Percentiles rank a stretch among this genome's conserved stretches.
These are phyloP conservation scores for Sandelia bainsii DNA, from an alignment of 2,797 vertebrate genomes.

Conservation along the genomic window DNA sequence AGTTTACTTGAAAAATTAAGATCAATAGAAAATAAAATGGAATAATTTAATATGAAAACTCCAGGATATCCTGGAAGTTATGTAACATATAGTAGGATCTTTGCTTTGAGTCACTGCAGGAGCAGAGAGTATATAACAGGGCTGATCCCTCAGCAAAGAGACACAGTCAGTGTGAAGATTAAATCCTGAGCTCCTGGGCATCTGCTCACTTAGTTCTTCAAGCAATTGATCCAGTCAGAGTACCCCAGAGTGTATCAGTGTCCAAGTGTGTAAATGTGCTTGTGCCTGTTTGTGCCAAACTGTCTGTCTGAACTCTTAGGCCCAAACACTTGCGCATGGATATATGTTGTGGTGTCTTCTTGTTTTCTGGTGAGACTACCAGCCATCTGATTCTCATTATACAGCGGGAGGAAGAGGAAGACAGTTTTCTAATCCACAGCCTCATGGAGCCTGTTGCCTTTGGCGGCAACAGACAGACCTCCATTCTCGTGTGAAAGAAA, in stretches of 20 bases:
- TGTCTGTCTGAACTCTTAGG: constrained; percentile 1
- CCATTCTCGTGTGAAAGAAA: constrained; percentile 62
- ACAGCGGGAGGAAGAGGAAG: constrained; percentile 43
- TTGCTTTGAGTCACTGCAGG: not conserved
- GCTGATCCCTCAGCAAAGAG: constrained; percentile 12
- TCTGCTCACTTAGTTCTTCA: constrained; percentile 10
- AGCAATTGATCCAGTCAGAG: constrained; percentile 13
- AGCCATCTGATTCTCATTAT: constrained; percentile 76
- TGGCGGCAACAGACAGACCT: constrained; percentile 50
- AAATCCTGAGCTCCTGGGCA: constrained; percentile 11
- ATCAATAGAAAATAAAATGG: not conserved
- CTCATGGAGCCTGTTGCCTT: constrained; percentile 68
- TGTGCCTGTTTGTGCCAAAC: constrained; percentile 1
- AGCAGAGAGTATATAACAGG: not conserved
- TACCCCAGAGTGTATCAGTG: not conserved
- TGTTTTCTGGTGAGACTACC: constrained; percentile 10
- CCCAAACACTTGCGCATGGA: not conserved
- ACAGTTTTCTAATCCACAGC: constrained; percentile 67
- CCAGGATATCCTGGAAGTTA: not conserved
- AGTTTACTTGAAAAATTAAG: no score
- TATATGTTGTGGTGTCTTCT: not conserved
- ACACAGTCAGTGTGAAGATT: not conserved
- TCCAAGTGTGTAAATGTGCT: constrained; percentile 1
- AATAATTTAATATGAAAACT: not conserved
- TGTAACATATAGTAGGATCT: not conserved